Evolutionary conservation across 1,140 invertebrate genomes (phyloP), one percentile per base, ranked within the genome.

Genomic region (Prorops nasuta): DNA sequence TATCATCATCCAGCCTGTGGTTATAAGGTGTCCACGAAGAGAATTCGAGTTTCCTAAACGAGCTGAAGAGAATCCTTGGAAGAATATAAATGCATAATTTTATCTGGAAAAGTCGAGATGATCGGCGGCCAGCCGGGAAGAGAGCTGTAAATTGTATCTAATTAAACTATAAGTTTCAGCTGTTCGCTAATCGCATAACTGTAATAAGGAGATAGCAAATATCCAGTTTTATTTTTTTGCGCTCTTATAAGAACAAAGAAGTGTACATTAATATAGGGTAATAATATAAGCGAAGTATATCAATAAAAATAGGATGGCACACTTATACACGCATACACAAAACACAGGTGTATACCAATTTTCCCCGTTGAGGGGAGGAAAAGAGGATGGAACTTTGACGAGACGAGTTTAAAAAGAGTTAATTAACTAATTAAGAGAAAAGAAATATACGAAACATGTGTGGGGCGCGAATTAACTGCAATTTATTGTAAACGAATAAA

Each of bases 191-290:
- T 55, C 50, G 36, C 50, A 46, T 56, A 46, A 64, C 54, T 67
- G 58, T 71, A 72, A 70, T 67, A 66, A 28, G 24, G 46, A 48
- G 40, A 38, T 31, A 38, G 49, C 19, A 67, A 63, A 66, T 60
- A 71, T 65, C 56, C 64, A 64, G 49, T 72, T 69, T 72, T 71
- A 71, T 71, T 73, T 71, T 7, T 35, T 68, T 68, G 59, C 63
- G 60, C 65, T 71, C 63, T 66, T 62, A 63, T 59, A 63, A 64
- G 43, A 67, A 67, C 49, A 60, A 66, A 59, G 49, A 64, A 71
- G 64, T 73, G 71, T 73, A 73, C 69, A 72, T 71, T 71, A 73
- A 72, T 55, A 60, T 73, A 72, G 68, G 56, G 32, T 64, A 50
- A 48, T 46, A 58, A 63, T 64, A 65, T 68, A 66, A 63, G 63